A percentile compares a stretch with the other conserved stretches of the same genome.
These are phyloP conservation scores for Drosophila rhopaloa DNA, from an alignment of 1,140 invertebrate genomes.

Conservation along the genomic window DNA sequence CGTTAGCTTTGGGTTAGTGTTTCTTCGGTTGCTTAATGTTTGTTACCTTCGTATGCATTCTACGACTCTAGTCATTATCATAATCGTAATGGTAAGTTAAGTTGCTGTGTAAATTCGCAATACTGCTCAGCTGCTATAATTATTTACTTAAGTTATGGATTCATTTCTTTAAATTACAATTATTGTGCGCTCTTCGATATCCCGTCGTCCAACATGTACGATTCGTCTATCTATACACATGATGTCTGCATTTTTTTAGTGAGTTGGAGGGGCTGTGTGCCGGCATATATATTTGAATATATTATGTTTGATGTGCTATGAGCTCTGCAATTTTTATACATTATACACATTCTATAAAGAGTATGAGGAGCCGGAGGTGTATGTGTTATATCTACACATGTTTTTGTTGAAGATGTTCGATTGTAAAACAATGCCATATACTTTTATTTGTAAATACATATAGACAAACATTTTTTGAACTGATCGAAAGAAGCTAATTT, in stretches of 20 bases:
- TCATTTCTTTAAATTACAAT: slow-evolving; percentile 70
- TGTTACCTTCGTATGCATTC: slow-evolving; percentile 5
- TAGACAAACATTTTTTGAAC: slow-evolving; percentile 2
- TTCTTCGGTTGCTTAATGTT: slow-evolving; percentile 1
- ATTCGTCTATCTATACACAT: slow-evolving; percentile 59
- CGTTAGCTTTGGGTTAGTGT: slow-evolving; percentile 29
- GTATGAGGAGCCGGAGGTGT: slow-evolving; percentile 3
- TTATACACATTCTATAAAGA: slow-evolving; percentile 10
- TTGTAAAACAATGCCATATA: neutral
- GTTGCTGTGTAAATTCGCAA: slow-evolving; percentile 58
- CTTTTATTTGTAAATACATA: neutral
- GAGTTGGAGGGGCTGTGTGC: slow-evolving; percentile 12
- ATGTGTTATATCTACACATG: slow-evolving; percentile 11
- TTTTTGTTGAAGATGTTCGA: slow-evolving; percentile 1
- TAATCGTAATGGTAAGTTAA: slow-evolving; percentile 41
- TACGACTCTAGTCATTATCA: slow-evolving; percentile 19
- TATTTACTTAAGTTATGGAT: slow-evolving; percentile 73
- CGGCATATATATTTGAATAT: slow-evolving; percentile 7
- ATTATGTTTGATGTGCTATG: slow-evolving; percentile 4
- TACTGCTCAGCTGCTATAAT: slow-evolving; percentile 55
- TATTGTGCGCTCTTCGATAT: slow-evolving; percentile 80
- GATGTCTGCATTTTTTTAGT: slow-evolving; percentile 20
- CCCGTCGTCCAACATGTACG: slow-evolving; percentile 46
- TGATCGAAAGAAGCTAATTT: slow-evolving; percentile 2
- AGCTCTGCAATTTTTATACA: slow-evolving; percentile 8